phyloP scores from a whole-genome alignment of 2,113 vertebrate genomes.

The Larimichthys crocea region DNA sequence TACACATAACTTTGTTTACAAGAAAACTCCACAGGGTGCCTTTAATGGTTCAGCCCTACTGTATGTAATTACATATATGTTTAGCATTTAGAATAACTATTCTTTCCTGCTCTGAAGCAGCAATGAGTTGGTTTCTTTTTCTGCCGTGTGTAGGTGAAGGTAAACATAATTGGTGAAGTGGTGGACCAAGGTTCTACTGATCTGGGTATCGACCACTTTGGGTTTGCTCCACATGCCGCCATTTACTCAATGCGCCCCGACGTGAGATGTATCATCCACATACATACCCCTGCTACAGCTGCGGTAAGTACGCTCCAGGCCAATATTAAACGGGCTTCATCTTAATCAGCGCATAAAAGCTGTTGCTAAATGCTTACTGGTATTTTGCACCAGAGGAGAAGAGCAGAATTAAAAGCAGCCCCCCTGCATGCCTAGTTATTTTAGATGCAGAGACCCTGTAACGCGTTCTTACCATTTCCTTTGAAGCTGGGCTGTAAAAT shows the following conservation, averaged over 20 bases:
- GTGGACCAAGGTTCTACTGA: conserved; percentile 93
- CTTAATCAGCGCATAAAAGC: conserved; percentile 29
- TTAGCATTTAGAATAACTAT: background rate
- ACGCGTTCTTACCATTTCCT: conserved; percentile 30
- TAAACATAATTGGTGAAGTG: conserved; percentile 95
- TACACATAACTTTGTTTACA: background rate
- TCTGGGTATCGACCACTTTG: conserved; percentile 88
- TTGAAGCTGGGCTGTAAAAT: conserved; percentile 61
- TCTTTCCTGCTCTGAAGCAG: background rate
- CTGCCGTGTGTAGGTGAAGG: conserved; percentile 88
- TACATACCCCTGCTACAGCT: conserved; percentile 91
- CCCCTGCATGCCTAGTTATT: conserved; percentile 44
- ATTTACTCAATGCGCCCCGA: conserved; percentile 95
- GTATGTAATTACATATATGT: background rate
- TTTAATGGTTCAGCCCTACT: conserved; percentile 7
- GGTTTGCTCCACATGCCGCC: conserved; percentile 93
- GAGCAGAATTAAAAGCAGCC: conserved; percentile 44
- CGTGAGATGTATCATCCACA: conserved; percentile 93
- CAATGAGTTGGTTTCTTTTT: background rate
- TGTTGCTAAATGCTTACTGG: conserved; percentile 44
- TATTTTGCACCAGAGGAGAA: conserved; percentile 27
- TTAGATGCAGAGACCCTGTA: conserved; percentile 47
- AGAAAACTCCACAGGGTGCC: background rate
- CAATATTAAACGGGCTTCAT: conserved; percentile 22
- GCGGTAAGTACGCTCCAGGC: conserved; percentile 87